Evolutionary conservation across 2,888 invertebrate species (phyloP).

Genomic region (Frankliniella intonsa): DNA sequence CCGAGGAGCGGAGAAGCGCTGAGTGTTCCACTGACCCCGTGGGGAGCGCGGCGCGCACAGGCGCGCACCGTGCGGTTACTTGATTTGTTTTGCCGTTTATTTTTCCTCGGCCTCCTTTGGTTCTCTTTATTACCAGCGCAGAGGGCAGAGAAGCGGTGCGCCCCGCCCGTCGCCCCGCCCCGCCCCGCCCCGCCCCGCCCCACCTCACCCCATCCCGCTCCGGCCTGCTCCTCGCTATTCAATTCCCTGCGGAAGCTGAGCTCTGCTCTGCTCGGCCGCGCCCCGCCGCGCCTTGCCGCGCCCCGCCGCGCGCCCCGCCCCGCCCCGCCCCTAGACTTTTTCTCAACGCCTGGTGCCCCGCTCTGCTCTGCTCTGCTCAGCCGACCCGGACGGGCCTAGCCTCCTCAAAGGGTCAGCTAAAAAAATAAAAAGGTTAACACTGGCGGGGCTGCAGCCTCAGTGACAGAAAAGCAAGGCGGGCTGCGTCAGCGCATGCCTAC

Average conservation of each 20-base stretch:
- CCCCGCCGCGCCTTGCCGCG: neutral
- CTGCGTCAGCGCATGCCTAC: no score
- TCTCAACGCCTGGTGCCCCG: no score
- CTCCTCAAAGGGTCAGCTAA: no score
- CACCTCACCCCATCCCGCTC: neutral
- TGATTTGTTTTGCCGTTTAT: slow-evolving; percentile 2
- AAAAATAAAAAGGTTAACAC: no score
- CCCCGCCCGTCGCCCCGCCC: neutral
- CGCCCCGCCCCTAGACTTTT: no score
- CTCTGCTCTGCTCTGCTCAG: no score
- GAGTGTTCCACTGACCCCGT: neutral
- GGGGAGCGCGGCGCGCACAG: neutral
- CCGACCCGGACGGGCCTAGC: no score
- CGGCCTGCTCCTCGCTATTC: neutral
- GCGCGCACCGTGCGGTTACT: neutral
- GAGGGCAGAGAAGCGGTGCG: neutral
- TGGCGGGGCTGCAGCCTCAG: no score
- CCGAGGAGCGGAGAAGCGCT: neutral
- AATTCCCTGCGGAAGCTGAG: neutral
- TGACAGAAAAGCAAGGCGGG: no score
- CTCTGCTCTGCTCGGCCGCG: neutral
- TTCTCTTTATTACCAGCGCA: neutral
- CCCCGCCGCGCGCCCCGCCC: no score
- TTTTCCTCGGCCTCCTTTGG: neutral
- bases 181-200: neutral